A percentile compares a stretch with the other conserved stretches of the same genome.
Evolutionary conservation across 2,797 vertebrate genomes (phyloP).

Genomic region (Schizothorax lantsangensis): DNA sequence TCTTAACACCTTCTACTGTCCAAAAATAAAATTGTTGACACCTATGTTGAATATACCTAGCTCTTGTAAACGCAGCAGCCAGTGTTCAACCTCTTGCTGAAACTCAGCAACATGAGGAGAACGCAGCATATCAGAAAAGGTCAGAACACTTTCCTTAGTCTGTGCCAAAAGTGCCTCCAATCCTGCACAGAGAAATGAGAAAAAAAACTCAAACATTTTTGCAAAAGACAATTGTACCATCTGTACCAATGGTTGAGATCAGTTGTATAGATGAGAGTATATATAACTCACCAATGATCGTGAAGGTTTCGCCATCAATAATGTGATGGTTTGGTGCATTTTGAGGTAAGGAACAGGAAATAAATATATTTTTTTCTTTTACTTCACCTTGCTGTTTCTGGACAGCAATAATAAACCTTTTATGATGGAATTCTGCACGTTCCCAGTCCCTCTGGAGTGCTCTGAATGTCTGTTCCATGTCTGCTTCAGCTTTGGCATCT

Average conservation of each 20-base stretch:
- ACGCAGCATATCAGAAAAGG: slow-evolving; percentile 76
- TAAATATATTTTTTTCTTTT: slow-evolving; percentile 43
- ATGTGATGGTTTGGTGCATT: slow-evolving; percentile 50
- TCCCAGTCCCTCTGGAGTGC: slow-evolving; percentile 77
- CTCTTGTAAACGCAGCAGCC: slow-evolving; percentile 73
- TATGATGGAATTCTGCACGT: slow-evolving; percentile 73
- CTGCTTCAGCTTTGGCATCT: slow-evolving; percentile 74
- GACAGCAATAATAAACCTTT: slow-evolving; percentile 71
- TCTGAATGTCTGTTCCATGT: slow-evolving; percentile 70
- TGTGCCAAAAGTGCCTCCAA: slow-evolving; percentile 72
- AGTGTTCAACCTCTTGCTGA: slow-evolving; percentile 72
- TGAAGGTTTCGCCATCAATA: slow-evolving; percentile 71
- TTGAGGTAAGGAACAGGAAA: background rate
- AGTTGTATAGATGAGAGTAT: background rate
- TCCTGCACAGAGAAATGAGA: slow-evolving; percentile 67
- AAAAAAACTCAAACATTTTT: no score
- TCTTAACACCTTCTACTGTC: background rate
- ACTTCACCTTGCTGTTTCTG: slow-evolving; percentile 60
- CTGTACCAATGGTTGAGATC: background rate
- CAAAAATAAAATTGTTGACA: background rate
- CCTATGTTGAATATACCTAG: slow-evolving; percentile 73
- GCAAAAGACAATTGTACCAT: background rate
- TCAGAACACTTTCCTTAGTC: slow-evolving; percentile 78
- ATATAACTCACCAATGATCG: slow-evolving; percentile 77
- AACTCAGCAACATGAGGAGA: slow-evolving; percentile 73